Conservation (phyloP, 2,797 vertebrate species). For the Hipposideros larvatus region DNA sequence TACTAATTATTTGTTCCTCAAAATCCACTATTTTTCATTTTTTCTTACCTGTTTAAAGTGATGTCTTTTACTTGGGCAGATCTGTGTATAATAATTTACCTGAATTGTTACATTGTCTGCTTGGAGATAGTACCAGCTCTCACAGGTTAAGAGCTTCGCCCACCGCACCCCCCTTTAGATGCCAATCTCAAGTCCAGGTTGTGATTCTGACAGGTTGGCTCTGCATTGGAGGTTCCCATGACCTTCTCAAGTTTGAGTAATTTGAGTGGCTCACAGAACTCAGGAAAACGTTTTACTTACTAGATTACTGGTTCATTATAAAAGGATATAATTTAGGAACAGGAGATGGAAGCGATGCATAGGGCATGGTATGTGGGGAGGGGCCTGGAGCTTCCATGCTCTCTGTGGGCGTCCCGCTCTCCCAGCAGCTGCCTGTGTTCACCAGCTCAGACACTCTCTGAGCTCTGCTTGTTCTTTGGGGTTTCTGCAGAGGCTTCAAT, state of each 20-base stretch:
- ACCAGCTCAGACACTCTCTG: neutral
- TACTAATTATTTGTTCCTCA: constrained; percentile 5
- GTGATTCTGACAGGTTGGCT: neutral
- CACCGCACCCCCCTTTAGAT: rapidly evolving
- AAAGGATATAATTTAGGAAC: neutral
- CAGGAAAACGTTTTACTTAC: neutral
- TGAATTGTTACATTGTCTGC: neutral
- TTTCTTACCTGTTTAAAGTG: neutral
- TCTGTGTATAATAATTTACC: neutral
- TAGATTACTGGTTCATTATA: neutral
- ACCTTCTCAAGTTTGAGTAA: neutral
- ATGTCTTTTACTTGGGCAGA: neutral
- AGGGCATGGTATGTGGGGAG: neutral
- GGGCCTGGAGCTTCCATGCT: neutral
- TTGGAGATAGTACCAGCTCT: neutral
- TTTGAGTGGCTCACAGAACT: neutral
- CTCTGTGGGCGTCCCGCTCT: neutral
- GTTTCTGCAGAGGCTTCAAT: neutral
- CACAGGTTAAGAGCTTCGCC: neutral
- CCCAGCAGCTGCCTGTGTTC: neutral
- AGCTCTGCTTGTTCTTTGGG: neutral
- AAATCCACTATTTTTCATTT: neutral
- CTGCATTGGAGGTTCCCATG: no score
- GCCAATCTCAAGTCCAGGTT: neutral
- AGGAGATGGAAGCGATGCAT: neutral